Percentiles rank a stretch among this genome's conserved stretches.
phyloP scores from a whole-genome alignment of 2,113 vertebrate species.

The Saimiri boliviensis region DNA sequence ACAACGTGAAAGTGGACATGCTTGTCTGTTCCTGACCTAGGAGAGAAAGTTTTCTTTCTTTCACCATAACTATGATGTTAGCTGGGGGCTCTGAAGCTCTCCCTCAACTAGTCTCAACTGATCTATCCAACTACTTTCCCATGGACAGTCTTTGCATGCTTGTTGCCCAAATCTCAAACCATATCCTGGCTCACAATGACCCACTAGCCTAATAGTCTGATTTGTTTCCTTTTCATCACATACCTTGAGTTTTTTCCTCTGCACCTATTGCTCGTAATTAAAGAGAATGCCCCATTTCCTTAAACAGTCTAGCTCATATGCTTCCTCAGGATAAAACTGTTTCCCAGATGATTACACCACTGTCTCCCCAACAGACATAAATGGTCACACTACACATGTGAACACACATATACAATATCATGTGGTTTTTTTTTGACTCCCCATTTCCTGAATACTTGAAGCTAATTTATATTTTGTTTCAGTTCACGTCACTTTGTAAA shows the following conservation, averaged over 20 bases:
- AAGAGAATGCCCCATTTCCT: conserved; percentile 17
- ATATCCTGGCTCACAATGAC: neutral
- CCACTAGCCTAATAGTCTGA: neutral
- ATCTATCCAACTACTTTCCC: neutral
- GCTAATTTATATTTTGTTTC: conserved; percentile 47
- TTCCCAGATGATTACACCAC: neutral
- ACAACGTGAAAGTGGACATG: neutral
- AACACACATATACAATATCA: neutral
- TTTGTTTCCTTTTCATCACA: neutral
- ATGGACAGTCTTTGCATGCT: neutral
- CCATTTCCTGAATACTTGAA: conserved; percentile 44
- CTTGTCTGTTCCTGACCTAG: neutral
- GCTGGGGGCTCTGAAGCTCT: neutral
- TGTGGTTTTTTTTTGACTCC: neutral
- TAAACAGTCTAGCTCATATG: neutral
- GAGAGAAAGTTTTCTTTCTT: neutral
- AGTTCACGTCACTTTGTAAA: conserved; percentile 1
- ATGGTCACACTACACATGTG: neutral
- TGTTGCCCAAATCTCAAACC: neutral
- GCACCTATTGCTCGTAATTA: neutral
- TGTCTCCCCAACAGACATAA: neutral
- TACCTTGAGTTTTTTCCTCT: neutral
- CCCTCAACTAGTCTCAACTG: neutral
- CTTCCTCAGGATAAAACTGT: conserved; percentile 34
- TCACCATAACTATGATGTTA: neutral